A percentile compares a stretch with the other conserved stretches of the same genome.
phyloP scores from a whole-genome alignment of 1,140 invertebrate genomes.

The Manduca sexta region DNA sequence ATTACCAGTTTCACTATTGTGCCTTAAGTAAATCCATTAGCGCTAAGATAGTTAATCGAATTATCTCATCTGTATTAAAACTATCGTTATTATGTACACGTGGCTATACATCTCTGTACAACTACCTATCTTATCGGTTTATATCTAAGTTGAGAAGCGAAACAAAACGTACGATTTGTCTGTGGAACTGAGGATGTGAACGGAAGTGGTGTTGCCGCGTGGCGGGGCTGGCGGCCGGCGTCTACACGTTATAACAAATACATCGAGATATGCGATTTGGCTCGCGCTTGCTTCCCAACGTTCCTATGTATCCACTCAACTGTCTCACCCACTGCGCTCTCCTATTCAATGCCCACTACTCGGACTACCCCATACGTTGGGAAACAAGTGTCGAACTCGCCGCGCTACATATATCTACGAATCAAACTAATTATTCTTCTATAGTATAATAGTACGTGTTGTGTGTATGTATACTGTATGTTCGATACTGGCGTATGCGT shows the following conservation, averaged over 20 bases:
- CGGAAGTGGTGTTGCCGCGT: slow-evolving; percentile 47
- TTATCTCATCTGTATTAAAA: slow-evolving; percentile 65
- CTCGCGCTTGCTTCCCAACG: slow-evolving; percentile 21
- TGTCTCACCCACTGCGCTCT: background rate
- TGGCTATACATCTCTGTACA: slow-evolving; percentile 67
- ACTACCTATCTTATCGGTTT: slow-evolving; percentile 61
- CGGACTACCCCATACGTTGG: background rate
- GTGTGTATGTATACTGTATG: slow-evolving; percentile 64
- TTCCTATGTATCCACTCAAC: background rate
- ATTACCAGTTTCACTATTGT: slow-evolving; percentile 51
- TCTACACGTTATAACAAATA: slow-evolving; percentile 71
- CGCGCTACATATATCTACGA: slow-evolving; percentile 69
- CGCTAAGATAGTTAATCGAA: slow-evolving; percentile 64
- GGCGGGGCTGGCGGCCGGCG: slow-evolving; percentile 50
- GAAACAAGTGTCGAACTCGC: slow-evolving; percentile 25
- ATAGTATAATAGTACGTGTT: slow-evolving; percentile 71
- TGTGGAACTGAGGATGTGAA: slow-evolving; percentile 64
- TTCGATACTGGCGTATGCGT: slow-evolving; percentile 46
- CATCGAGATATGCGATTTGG: slow-evolving; percentile 50
- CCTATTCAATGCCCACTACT: background rate
- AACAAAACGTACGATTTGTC: slow-evolving; percentile 36
- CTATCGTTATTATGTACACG: slow-evolving; percentile 67
- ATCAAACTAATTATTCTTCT: slow-evolving; percentile 72
- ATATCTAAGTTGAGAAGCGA: slow-evolving; percentile 56
- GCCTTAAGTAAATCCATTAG: slow-evolving; percentile 59